Conservation (phyloP, 2,113 vertebrate genomes). For the Cyprinus carpio region DNA sequence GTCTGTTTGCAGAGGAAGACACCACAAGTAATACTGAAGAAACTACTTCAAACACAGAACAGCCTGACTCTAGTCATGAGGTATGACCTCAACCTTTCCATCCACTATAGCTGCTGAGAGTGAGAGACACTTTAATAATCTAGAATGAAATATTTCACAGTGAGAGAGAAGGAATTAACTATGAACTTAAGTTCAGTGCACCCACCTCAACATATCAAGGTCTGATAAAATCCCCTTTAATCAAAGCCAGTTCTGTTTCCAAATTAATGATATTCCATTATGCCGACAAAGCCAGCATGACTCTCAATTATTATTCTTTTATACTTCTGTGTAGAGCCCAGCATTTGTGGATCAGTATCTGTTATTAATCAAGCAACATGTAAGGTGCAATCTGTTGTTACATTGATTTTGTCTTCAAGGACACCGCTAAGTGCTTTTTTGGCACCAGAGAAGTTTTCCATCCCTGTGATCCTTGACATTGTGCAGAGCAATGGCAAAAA, state of each 20-base stretch:
- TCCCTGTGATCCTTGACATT: not conserved
- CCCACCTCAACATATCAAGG: no score
- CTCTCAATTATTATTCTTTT: not conserved
- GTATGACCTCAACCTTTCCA: no score
- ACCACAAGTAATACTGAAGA: no score
- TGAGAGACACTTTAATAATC: no score
- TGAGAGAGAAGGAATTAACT: no score
- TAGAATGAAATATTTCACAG: no score
- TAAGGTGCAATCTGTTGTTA: not conserved
- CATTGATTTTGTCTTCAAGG: not conserved
- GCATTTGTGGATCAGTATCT: not conserved
- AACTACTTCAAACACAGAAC: no score
- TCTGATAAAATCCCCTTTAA: no score
- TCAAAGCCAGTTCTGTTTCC: not conserved
- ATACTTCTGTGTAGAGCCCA: not conserved
- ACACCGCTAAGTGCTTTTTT: constrained; percentile 24
- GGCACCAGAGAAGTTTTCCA: not conserved
- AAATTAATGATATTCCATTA: constrained; percentile 4
- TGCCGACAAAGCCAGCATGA: not conserved
- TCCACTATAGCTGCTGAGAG: no score
- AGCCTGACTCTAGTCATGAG: no score
- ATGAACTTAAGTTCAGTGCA: no score
- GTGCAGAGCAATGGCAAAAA: constrained; percentile 13
- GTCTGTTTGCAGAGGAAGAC: no score
- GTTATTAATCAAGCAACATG: constrained; percentile 12